A percentile compares a stretch with the other conserved stretches of the same genome.
phyloP scores from a whole-genome alignment of 2,888 invertebrate genomes.

The Rhagonycha fulva region DNA sequence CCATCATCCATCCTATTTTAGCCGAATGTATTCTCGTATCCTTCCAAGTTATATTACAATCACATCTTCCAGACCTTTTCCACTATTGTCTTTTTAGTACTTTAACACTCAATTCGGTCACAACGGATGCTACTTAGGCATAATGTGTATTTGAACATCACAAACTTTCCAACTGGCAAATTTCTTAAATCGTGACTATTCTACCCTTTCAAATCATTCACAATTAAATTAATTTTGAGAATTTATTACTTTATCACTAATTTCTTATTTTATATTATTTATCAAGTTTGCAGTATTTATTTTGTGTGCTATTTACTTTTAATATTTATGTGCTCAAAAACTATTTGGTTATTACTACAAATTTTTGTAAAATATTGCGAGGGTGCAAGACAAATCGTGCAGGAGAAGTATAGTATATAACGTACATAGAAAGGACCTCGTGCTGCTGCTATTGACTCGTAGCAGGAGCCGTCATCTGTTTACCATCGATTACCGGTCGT shows the following conservation, averaged over 20 bases:
- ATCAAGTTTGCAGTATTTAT: not conserved
- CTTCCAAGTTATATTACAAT: slow-evolving; percentile 25
- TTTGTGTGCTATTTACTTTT: too few relatives aligned
- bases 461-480: slow-evolving; percentile 52
- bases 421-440: slow-evolving; percentile 18
- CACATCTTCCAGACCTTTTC: slow-evolving; percentile 14
- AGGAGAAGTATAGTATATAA: slow-evolving; percentile 18
- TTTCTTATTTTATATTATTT: not conserved
- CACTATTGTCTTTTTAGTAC: slow-evolving; percentile 12
- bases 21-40: slow-evolving; percentile 20
- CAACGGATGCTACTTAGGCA: slow-evolving; percentile 13
- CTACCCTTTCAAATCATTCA: slow-evolving; percentile 8
- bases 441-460: slow-evolving; percentile 28
- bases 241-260: not conserved
- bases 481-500: slow-evolving; percentile 54
- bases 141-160: slow-evolving; percentile 18
- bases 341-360: not conserved
- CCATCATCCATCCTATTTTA: slow-evolving; percentile 24
- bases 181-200: slow-evolving; percentile 13
- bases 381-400: slow-evolving; percentile 14
- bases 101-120: slow-evolving; percentile 26
- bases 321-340: not conserved
- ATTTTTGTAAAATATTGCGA: slow-evolving; percentile 1
- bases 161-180: slow-evolving; percentile 7
- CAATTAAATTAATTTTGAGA: not conserved